phyloP scores from a whole-genome alignment of 2,888 invertebrate genomes.

The Leucoma salicis region DNA sequence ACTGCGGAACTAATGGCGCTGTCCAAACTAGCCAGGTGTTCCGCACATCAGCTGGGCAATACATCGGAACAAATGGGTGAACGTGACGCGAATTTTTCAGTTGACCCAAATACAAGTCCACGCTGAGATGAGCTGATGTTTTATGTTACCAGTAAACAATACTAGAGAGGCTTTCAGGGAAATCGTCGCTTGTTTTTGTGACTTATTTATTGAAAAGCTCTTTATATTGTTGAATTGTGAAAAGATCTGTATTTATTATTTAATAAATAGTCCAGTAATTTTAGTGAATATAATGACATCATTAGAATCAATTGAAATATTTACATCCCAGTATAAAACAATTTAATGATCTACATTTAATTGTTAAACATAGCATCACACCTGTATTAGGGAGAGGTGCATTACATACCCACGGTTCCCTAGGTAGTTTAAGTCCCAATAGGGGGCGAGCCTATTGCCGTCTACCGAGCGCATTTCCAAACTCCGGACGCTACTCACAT shows the following conservation, averaged over 20 bases:
- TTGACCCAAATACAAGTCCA: constrained; percentile 51
- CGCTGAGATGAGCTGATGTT: constrained; percentile 35
- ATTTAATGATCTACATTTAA: no score
- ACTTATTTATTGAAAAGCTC: constrained; percentile 14
- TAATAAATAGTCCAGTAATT: neutral
- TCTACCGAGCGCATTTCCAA: no score
- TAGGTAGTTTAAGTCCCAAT: no score
- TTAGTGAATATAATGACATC: neutral
- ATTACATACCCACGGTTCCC: no score
- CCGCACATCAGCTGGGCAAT: constrained; percentile 52
- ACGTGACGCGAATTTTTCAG: constrained; percentile 61
- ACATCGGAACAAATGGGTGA: constrained; percentile 73
- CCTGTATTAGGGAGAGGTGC: no score
- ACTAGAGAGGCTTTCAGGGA: constrained; percentile 21
- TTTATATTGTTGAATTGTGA: constrained; percentile 5
- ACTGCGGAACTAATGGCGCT: constrained; percentile 28
- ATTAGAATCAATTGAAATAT: no score
- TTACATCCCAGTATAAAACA: no score
- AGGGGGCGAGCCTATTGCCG: no score
- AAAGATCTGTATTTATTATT: neutral
- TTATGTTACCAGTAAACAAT: constrained; percentile 36
- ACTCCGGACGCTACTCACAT: no score
- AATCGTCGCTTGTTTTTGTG: constrained; percentile 16
- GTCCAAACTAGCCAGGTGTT: constrained; percentile 64
- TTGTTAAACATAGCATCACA: no score